Base-by-base conservation (phyloP, 2,797 vertebrate species). In the Paratrypauchen microcephalus region DNA sequence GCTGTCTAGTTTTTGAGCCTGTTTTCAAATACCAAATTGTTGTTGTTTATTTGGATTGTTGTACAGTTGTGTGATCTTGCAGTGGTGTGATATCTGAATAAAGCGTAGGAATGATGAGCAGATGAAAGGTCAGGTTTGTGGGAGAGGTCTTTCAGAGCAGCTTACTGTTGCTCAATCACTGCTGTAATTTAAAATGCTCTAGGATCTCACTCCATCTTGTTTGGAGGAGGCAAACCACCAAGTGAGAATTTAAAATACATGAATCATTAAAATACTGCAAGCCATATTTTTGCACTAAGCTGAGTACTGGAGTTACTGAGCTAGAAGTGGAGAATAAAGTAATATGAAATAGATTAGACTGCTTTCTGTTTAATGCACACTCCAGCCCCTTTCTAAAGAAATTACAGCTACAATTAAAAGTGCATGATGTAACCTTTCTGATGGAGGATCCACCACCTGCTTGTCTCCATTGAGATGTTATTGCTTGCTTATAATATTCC, bases 91-190 rank as follows among this genome's bases (percentile, higher is more conserved):
- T 65, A 76, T 86, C 80, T 82, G 76, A 84, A 84, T 88, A 84
- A 85, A 83, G 88, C 79, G 88, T 90, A 82, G 88, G 85, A 88
- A 80, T 72, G 75, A 74, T 41, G 79, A 78, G 69, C 60, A 76
- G 77, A 87, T 87, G 78, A 89, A 83, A 91, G 86, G 89, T 87
- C 72, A 69, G 32, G 58, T 81, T 84, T 81, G 85, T 85, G 85
- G 86, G 87, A 89, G 67, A 73, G 55, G 66, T 19, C 76, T 85
- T 74, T 76, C 83, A 87, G 78, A 87, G 79, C 77, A 86, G 83
- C 72, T 87, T 81, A 16, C 50, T 36, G 65, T 52, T 66, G 52
- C 71, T 74, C 75, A 19, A 8, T 72, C 67, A 54, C 39, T 62
- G 52, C 26, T 73, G 67, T 74, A 68, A 80, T 71, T 30, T 83